Conservation (phyloP, 1,140 invertebrate genomes). For the Cepaea nemoralis region DNA sequence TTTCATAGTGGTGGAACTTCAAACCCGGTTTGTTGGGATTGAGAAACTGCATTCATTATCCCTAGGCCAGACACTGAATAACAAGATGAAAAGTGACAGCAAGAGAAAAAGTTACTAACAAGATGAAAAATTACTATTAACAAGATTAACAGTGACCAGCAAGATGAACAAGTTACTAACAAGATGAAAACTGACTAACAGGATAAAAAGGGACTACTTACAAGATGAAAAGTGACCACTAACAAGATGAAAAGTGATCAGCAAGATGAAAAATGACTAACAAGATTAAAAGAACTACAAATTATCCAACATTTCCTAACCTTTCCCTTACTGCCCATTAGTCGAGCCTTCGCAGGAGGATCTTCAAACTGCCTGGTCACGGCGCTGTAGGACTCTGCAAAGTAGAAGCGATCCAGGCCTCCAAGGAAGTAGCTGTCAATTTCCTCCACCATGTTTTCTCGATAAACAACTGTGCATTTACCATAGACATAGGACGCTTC, state of each 20-base stretch:
- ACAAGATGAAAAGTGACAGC: no score
- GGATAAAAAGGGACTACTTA: no score
- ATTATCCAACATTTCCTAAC: background rate
- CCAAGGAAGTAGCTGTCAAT: slow-evolving; percentile 76
- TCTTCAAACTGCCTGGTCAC: slow-evolving; percentile 76
- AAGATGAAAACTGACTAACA: no score
- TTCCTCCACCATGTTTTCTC: slow-evolving; percentile 73
- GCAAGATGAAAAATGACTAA: background rate
- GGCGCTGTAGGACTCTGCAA: slow-evolving; percentile 80
- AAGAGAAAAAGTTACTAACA: no score
- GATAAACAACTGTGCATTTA: slow-evolving; percentile 78
- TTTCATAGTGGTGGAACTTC: no score
- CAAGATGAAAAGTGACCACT: no score
- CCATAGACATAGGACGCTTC: slow-evolving; percentile 75
- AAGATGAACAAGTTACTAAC: background rate
- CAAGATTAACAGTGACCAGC: background rate
- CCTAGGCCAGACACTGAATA: no score
- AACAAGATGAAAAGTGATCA: no score
- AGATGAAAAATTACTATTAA: no score
- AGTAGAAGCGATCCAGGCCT: slow-evolving; percentile 84
- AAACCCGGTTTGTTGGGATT: no score
- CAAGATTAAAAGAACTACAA: background rate
- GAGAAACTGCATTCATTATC: no score
- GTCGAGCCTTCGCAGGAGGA: slow-evolving; percentile 76
- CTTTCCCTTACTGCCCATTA: slow-evolving; percentile 77